Evolutionary conservation across 2,113 vertebrate species (phyloP).

Genomic region (Psammodynastes pulverulentus): DNA sequence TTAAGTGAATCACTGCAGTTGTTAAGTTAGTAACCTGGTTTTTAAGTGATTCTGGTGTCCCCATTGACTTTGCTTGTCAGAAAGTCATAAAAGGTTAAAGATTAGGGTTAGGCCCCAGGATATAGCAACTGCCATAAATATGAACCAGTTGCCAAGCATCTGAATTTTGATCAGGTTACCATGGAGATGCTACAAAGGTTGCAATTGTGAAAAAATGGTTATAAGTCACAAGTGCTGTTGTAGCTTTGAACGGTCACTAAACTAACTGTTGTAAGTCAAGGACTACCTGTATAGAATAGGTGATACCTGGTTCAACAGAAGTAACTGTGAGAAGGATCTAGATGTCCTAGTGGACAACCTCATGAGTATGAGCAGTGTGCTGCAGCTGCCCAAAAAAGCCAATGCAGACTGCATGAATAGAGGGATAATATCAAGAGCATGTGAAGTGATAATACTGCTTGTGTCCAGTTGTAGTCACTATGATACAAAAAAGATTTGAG

Average conservation of each 20-base stretch:
- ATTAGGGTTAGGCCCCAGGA: neutral
- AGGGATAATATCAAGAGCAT: neutral
- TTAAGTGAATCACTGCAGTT: neutral
- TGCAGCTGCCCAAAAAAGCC: neutral
- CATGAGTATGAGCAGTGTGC: neutral
- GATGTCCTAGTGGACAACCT: neutral
- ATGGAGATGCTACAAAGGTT: neutral
- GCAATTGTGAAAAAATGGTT: neutral
- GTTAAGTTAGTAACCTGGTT: neutral
- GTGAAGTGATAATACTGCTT: neutral
- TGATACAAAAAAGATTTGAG: neutral
- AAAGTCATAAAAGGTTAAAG: neutral
- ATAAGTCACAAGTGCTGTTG: neutral
- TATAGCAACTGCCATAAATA: neutral
- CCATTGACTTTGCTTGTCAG: neutral
- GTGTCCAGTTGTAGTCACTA: neutral
- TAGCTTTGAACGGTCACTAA: neutral
- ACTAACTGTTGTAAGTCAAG: neutral
- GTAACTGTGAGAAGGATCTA: neutral
- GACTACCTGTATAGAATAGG: neutral
- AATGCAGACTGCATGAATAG: neutral
- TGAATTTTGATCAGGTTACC: neutral
- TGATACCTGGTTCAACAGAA: neutral
- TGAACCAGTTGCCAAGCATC: neutral
- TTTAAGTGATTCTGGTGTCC: neutral